Evolutionary conservation across 2,113 vertebrate species (phyloP), one percentile per base, ranked within the genome.

Genomic region (Python bivittatus): DNA sequence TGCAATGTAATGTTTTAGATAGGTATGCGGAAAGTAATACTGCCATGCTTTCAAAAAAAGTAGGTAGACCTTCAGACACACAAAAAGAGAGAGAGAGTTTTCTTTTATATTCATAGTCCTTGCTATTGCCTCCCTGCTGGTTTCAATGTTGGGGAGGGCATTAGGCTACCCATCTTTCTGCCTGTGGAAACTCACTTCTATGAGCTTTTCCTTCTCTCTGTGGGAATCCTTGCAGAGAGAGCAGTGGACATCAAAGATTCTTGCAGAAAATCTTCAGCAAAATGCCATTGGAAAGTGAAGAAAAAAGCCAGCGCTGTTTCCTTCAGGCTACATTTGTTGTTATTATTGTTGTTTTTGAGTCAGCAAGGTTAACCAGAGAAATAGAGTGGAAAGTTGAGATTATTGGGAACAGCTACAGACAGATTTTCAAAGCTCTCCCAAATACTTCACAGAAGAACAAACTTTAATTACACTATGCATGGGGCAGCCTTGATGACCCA

Each of bases 341-440:
- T 96, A 27, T 87, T 96, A 95, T 97, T 97, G 92, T 97, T 97
- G 92, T 95, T 96, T 79, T 96, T 92, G 93, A 96, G 96, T 96
- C 94, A 95, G 95, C 95, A 96, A 96, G 95, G 94, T 97, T 96
- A 96, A 96, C 94, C 95, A 96, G 94, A 94, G 96, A 96, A 97
- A 96, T 72, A 96, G 95, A 96, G 93, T 94, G 95, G 94, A 96
- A 96, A 96, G 94, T 92, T 96, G 94, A 96, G 94, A 94, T 96
- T 93, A 94, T 86, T 94, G 0, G 91, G 83, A 95, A 94, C 0
- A 0, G 90, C 92, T 96, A 60, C 88, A 92, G 85, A 52, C 88
- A 52, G 12, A 86, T 93, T 97, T 96, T 97, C 93, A 95, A 96
- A 96, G 94, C 90, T 33, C 96, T 95, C 72, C 33, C 23, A 58